A percentile compares a stretch with the other conserved stretches of the same genome.
Conservation (phyloP, 2,888 invertebrate species). For the Beris morrisii region DNA sequence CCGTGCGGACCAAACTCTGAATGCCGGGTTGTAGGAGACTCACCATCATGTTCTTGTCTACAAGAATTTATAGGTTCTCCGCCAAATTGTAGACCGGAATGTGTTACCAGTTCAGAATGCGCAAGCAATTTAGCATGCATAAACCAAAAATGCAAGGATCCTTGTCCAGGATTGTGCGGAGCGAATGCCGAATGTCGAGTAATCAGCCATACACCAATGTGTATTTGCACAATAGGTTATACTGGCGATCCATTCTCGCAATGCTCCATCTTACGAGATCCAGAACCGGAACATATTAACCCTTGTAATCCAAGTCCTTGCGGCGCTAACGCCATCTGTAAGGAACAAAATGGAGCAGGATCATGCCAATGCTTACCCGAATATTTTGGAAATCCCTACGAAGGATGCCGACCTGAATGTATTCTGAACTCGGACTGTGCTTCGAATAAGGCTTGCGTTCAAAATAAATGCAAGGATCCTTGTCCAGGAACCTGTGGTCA, state of each 20-base stretch:
- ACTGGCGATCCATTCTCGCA: slow-evolving; percentile 52
- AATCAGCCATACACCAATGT: slow-evolving; percentile 77
- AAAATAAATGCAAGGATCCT: slow-evolving; percentile 75
- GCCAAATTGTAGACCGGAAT: slow-evolving; percentile 73
- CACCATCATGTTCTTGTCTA: slow-evolving; percentile 75
- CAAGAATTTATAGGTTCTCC: slow-evolving; percentile 68
- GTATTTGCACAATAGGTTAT: slow-evolving; percentile 63
- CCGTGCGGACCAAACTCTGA: slow-evolving; percentile 62
- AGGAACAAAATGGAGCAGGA: slow-evolving; percentile 65
- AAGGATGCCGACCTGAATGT: slow-evolving; percentile 76
- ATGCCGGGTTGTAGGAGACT: slow-evolving; percentile 61
- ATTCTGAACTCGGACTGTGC: slow-evolving; percentile 71
- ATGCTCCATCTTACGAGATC: slow-evolving; percentile 43
- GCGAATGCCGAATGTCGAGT: slow-evolving; percentile 72
- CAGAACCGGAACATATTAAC: slow-evolving; percentile 54
- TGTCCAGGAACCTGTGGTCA: slow-evolving; percentile 77
- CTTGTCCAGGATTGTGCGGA: slow-evolving; percentile 74
- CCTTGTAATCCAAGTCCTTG: slow-evolving; percentile 81
- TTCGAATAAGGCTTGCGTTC: slow-evolving; percentile 69
- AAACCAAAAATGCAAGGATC: slow-evolving; percentile 74
- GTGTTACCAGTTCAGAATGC: slow-evolving; percentile 76
- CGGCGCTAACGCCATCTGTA: slow-evolving; percentile 75
- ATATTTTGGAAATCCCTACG: slow-evolving; percentile 77
- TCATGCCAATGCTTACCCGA: slow-evolving; percentile 71
- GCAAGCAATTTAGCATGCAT: slow-evolving; percentile 68